Evolutionary conservation across 1,140 invertebrate species (phyloP).

Genomic region (Procambarus clarkii): DNA sequence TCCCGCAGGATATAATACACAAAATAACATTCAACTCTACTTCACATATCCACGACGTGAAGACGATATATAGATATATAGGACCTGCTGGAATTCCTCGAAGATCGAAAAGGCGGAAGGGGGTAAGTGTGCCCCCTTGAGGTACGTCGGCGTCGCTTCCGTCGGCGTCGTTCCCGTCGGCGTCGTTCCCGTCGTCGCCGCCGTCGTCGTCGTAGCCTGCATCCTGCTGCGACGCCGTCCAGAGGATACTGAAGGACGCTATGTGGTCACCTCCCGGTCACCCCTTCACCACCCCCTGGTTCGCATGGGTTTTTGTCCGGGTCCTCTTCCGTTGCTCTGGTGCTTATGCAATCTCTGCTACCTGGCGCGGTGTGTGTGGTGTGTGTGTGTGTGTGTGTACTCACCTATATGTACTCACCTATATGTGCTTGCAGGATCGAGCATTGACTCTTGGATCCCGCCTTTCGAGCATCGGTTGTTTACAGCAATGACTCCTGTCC

Average conservation of each 20-base stretch:
- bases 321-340: not conserved
- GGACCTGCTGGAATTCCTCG: not conserved
- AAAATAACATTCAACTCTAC: too few relatives aligned
- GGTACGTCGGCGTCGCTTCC: not conserved
- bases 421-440: too few relatives aligned
- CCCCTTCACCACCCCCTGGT: not conserved
- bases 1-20: too few relatives aligned
- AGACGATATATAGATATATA: too few relatives aligned
- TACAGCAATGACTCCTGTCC: too few relatives aligned
- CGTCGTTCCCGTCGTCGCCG: not conserved
- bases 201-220: not conserved
- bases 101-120: not conserved
- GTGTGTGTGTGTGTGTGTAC: not conserved
- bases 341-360: not conserved
- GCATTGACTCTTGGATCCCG: too few relatives aligned
- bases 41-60: not conserved
- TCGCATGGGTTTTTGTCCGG: not conserved
- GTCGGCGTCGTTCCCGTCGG: not conserved
- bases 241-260: conserved; percentile 45
- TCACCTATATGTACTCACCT: too few relatives aligned
- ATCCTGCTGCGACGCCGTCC: conserved; percentile 12
- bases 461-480: too few relatives aligned
- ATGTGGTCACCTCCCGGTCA: not conserved
- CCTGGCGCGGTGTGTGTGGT: too few relatives aligned
- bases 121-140: not conserved